These are phyloP conservation scores for Momotus momota DNA, from an alignment of 2,797 vertebrate species.

Conservation along the genomic window DNA sequence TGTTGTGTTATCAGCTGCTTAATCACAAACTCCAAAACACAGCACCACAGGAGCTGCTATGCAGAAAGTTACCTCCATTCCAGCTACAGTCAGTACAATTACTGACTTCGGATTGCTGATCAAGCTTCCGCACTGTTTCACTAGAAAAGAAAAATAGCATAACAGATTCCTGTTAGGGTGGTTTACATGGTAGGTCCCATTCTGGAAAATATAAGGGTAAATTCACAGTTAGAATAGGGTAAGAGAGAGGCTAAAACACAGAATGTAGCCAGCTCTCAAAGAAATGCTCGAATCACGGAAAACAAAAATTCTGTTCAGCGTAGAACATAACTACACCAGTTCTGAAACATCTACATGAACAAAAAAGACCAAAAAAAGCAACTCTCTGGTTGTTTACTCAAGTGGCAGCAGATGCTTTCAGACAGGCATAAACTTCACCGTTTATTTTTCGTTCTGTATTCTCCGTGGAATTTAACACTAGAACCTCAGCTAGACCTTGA, in stretches of 20 bases:
- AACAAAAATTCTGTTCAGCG: background rate
- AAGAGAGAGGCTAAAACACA: background rate
- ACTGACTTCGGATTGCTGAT: background rate
- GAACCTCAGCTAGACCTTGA: background rate
- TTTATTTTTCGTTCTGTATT: background rate
- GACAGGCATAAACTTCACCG: background rate
- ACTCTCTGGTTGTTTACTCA: background rate
- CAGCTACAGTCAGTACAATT: background rate
- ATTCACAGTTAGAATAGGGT: background rate
- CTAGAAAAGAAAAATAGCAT: no score
- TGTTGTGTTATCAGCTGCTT: background rate
- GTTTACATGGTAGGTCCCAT: background rate
- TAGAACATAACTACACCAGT: background rate
- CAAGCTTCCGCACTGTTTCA: background rate
- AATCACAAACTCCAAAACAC: background rate
- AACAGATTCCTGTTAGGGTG: background rate
- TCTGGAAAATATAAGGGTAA: background rate
- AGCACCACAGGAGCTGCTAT: background rate
- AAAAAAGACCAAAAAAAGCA: background rate
- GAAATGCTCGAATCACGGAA: background rate
- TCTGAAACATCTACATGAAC: background rate
- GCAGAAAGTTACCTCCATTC: background rate
- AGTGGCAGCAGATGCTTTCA: background rate
- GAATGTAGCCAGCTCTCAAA: background rate
- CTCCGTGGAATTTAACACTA: background rate